These are phyloP conservation scores for Echinops telfairi DNA, from an alignment of 2,113 vertebrate species.

Conservation along the genomic window DNA sequence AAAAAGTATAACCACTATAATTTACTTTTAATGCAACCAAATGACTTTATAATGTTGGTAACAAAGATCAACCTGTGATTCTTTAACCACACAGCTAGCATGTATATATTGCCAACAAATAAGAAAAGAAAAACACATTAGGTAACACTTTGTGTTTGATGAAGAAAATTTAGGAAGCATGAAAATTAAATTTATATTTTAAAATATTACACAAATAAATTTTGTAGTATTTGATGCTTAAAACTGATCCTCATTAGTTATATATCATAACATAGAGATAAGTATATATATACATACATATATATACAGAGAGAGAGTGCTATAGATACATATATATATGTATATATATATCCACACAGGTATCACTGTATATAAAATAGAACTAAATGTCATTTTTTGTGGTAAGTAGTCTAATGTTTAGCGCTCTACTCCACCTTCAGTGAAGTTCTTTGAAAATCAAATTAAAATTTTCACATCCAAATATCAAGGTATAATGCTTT, in stretches of 20 bases:
- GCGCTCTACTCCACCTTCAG: background rate
- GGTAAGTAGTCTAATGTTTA: no score
- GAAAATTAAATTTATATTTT: background rate
- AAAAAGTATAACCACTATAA: background rate
- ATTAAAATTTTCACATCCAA: background rate
- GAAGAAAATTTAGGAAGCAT: background rate
- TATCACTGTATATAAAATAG: background rate
- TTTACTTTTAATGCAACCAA: constrained; percentile 6
- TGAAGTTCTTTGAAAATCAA: background rate
- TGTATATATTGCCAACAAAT: background rate
- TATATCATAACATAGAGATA: background rate
- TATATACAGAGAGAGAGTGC: background rate
- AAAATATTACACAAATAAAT: background rate
- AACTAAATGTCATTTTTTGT: background rate
- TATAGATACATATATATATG: background rate
- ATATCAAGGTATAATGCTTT: background rate
- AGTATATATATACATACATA: background rate
- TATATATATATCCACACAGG: background rate
- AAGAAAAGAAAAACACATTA: background rate
- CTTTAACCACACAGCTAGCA: background rate
- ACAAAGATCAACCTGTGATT: background rate
- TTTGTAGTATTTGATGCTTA: background rate
- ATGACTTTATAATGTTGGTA: background rate
- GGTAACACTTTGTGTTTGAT: background rate
- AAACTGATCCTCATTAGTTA: background rate